Base-by-base conservation (phyloP, 2,113 vertebrate genomes). In the Bufo bufo region DNA sequence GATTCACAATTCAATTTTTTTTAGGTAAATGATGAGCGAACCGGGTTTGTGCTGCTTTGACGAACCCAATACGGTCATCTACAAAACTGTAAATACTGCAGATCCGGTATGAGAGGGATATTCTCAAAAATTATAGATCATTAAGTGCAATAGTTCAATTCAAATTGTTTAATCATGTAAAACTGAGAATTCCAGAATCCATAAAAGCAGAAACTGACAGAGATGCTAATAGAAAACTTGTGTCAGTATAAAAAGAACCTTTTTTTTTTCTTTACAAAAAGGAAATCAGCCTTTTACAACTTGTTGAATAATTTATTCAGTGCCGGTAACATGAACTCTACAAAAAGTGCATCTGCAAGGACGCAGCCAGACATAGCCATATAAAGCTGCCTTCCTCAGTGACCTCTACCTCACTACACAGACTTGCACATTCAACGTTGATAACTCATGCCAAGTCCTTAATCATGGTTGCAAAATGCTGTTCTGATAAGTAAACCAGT, bases 401-500 rank as follows among this genome's bases (percentile, higher is more conserved):
- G 78, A 81, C 78, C 78, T 81, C 78, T 81, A 81, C 33, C 33
- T 59, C 33, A 81, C 33, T 59, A 61, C 56, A 81, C 56, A 59
- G 56, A 45, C 78, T 80, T 56, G 54, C 77, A 80, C 54, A 80
- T 80, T 43, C 77, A 80, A 59, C 54, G 54, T 56, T 56, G 23
- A 58, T 23, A 79, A n/a, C n/a, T 59, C 23, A 45, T 61, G 78
- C 78, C 78, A 61, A 61, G 23, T 81, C 54, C 78, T 81, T 17
- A 81, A 81, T 81, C 78, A 59, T 61, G 43, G n/a, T 80, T 80
- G 77, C 77, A 80, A 80, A 80, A 80, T 33, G 58, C 6, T 80
- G 78, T 45, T 43, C 78, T 61, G 54, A 61, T 81, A 81, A 61
- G 56, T 61, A 7, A 81, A 23, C n/a, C n/a, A 81, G 23, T 81